Evolutionary conservation across 2,888 invertebrate genomes (phyloP), one percentile per base, ranked within the genome.

Genomic region (Sarcophaga caerulescens): DNA sequence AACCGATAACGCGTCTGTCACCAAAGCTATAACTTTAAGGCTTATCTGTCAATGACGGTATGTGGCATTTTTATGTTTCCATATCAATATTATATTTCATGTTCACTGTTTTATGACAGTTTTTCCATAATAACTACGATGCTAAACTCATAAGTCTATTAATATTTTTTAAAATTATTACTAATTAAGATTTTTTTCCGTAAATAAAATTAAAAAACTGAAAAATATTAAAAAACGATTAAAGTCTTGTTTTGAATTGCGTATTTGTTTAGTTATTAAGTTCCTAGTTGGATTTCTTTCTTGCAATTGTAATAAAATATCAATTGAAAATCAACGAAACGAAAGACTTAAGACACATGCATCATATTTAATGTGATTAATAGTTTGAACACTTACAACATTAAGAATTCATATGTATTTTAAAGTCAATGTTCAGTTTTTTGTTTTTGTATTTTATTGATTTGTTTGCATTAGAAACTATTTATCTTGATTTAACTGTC

Each of bases 331-430:
- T n/a, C 21, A 17, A 68, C 8, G 44, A 63, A 70, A 62, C 52
- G 6, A 23, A 63, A 73, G 12, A 63, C 63, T 21, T 70, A 25
- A 81, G 57, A 76, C 76, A 70, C 66, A 66, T 63, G 74, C 65
- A 75, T 74, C 73, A 76, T 81, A 35, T 83, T 78, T 70, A 52
- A 69, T 66, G 70, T 86, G 84, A 86, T 81, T 84, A 84, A 86
- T 86, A 47, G 70, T 68, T 73, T 52, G 59, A 21, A 21, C 35
- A 59, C 84, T 23, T 60, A 21, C 25, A 75, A 69, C 59, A 70
- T 14, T 12, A 74, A 77, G 60, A 84, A 84, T 75, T 79, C 84
- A 84, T 81, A 66, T 78, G 35, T 1, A 35, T 70, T 62, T 52
- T 65, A 74, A 77, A 74, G 17, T 78, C 52, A 52, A 17, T 52